phyloP scores from a whole-genome alignment of 2,888 invertebrate species.

The Hololepta plana region DNA sequence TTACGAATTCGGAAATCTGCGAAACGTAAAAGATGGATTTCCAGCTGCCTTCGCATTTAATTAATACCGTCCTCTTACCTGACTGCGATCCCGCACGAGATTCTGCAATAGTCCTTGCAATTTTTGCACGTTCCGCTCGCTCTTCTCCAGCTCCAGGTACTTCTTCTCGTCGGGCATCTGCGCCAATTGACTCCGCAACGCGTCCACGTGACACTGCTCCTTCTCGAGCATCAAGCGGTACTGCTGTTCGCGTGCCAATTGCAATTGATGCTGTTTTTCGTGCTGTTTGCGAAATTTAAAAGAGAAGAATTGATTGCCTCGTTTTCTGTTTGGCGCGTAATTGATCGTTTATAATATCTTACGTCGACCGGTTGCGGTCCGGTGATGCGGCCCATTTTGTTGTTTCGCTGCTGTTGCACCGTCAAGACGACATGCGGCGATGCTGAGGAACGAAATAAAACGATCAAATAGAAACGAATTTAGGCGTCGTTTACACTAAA shows the following conservation, averaged over 20 bases:
- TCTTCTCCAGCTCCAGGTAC: constrained; percentile 34
- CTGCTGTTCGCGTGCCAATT: constrained; percentile 66
- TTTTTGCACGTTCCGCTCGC: constrained; percentile 39
- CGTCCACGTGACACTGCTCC: constrained; percentile 66
- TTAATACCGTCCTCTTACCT: too few species aligned
- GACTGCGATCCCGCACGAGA: constrained; percentile 17
- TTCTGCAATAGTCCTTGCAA: constrained; percentile 35
- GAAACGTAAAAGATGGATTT: too few species aligned
- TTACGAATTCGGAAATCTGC: too few species aligned
- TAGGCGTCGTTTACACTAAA: too few species aligned
- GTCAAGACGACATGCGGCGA: constrained; percentile 49
- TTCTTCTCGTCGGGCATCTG: constrained; percentile 27
- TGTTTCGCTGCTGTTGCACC: constrained; percentile 39
- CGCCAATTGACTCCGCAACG: constrained; percentile 49
- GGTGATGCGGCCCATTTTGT: constrained; percentile 42
- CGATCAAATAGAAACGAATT: too few species aligned
- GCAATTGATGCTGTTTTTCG: constrained; percentile 70
- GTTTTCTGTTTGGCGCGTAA: background rate
- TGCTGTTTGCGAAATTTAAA: constrained; percentile 27
- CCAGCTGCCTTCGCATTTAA: too few species aligned
- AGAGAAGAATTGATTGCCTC: background rate
- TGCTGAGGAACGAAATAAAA: constrained; percentile 37
- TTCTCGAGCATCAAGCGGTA: constrained; percentile 79
- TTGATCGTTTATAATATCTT: constrained; percentile 26
- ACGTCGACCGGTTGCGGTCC: constrained; percentile 81